Evolutionary conservation across 2,888 invertebrate genomes (phyloP), one percentile per base, ranked within the genome.

Genomic region (Apamea epomidion): DNA sequence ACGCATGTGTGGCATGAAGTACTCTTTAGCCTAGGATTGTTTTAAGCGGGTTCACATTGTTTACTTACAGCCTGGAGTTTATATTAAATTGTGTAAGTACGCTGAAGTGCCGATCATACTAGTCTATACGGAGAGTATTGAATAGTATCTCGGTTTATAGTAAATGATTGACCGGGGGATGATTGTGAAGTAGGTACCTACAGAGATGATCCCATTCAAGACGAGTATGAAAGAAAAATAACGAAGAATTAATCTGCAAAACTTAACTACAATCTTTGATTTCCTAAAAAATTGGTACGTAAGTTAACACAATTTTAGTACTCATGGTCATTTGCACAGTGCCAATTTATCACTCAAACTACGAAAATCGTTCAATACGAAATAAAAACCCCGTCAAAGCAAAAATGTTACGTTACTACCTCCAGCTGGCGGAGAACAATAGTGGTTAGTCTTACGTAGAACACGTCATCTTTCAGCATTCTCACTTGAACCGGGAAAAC

Each of bases 401-500:
- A 32, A n/a, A 45, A 25, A 12, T 29, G 5, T 21, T 29, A 42
- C 37, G 29, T 21, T 1, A 29, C 12, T n/a, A 32, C 16, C n/a
- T n/a, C n/a, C 48, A 67, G 67, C 48, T 65, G 45, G 16, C 4
- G 42, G 6, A 58, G 12, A 48, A 80, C 67, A 80, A 60, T 42
- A 67, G 80, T 18, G 32, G 48, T 54, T 25, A 45, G 60, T 37
- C 25, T 84, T 60, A 60, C 54, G 65, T 42, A 37, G 21, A 64
- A 74, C 62, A 80, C 80, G 83, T 80, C 85, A 85, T 62, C 58
- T 62, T 60, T 72, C 60, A 72, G 54, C 12, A 6, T 37, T 69
- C 72, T 12, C n/a, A 37, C 37, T 29, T n/a, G 68, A 65, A 74
- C 76, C 85, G 83, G 85, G 77, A 86, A 85, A 85, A 86, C 81